phyloP scores from a whole-genome alignment of 2,797 vertebrate species.

The Gephyroberyx darwinii region DNA sequence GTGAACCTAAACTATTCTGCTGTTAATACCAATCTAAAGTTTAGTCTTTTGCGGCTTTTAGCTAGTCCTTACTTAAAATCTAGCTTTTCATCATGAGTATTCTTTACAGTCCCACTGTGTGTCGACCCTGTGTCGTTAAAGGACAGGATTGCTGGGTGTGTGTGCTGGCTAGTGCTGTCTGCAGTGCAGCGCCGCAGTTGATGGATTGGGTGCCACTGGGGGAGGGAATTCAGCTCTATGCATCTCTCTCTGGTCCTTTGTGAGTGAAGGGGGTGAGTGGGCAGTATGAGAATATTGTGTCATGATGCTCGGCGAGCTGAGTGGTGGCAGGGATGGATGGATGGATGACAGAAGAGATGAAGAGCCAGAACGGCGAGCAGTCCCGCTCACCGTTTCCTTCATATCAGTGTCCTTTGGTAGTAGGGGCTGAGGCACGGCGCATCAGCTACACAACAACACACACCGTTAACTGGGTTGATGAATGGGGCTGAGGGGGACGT shows the following conservation, averaged over 20 bases:
- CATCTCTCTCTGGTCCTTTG: constrained; percentile 44
- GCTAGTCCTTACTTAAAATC: background rate
- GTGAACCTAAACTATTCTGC: background rate
- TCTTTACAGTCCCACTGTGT: background rate
- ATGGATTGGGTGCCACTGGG: constrained; percentile 58
- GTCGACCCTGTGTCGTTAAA: constrained; percentile 41
- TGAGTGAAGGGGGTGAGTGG: constrained; percentile 39
- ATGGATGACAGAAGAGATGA: constrained; percentile 1
- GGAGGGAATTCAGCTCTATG: constrained; percentile 52
- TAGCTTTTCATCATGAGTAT: background rate
- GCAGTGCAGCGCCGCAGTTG: constrained; percentile 32
- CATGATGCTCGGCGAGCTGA: constrained; percentile 34
- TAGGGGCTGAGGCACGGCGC: constrained; percentile 51
- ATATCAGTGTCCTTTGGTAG: constrained; percentile 28
- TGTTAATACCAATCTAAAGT: background rate
- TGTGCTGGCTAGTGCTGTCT: constrained; percentile 21
- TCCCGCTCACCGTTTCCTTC: constrained; percentile 24
- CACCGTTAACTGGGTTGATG: background rate
- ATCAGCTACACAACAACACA: constrained; percentile 11
- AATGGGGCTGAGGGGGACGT: constrained; percentile 25
- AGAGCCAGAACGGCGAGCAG: constrained; percentile 25
- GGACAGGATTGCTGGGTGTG: constrained; percentile 14
- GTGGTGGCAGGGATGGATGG: background rate
- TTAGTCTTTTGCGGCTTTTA: background rate
- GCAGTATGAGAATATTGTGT: constrained; percentile 49